Evolutionary conservation across 2,888 invertebrate species (phyloP).

Genomic region (Synanthedon myopaeformis): DNA sequence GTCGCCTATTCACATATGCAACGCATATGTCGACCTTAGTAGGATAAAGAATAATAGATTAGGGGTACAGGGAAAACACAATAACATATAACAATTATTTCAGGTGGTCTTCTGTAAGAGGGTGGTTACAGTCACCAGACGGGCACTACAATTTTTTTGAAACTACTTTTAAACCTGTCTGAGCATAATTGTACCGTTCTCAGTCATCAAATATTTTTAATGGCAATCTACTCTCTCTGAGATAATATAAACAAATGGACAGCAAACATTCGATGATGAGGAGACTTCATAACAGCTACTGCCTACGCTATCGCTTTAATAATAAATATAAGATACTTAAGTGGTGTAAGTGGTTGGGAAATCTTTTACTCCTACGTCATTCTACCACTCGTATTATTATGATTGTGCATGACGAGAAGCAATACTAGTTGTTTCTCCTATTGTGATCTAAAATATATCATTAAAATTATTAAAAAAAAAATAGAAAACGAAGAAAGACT

Average conservation of each 20-base stretch:
- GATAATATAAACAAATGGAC: constrained; percentile 5
- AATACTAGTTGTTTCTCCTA: constrained; percentile 7
- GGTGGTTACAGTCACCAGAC: too few species aligned
- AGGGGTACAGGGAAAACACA: too few species aligned
- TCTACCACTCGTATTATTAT: constrained; percentile 6
- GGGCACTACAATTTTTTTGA: too few species aligned
- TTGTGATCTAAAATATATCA: not conserved
- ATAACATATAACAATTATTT: too few species aligned
- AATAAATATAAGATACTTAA: constrained; percentile 6
- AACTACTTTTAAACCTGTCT: too few species aligned
- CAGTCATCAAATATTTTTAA: constrained; percentile 1
- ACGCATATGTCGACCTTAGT: too few species aligned
- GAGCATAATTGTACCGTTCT: not conserved
- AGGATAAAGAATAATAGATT: too few species aligned
- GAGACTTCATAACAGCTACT: constrained; percentile 19
- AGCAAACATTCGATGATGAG: constrained; percentile 6
- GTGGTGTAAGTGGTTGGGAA: constrained; percentile 4
- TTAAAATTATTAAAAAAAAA: too few species aligned
- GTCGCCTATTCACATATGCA: too few species aligned
- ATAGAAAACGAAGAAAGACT: too few species aligned
- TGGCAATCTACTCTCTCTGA: constrained; percentile 1
- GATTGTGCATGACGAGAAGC: constrained; percentile 6
- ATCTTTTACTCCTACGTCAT: constrained; percentile 6
- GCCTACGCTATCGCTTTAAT: constrained; percentile 28
- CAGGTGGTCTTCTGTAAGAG: too few species aligned